Evolutionary conservation across 2,797 vertebrate species (phyloP).

Genomic region (Microctenopoma stevenorrisi): DNA sequence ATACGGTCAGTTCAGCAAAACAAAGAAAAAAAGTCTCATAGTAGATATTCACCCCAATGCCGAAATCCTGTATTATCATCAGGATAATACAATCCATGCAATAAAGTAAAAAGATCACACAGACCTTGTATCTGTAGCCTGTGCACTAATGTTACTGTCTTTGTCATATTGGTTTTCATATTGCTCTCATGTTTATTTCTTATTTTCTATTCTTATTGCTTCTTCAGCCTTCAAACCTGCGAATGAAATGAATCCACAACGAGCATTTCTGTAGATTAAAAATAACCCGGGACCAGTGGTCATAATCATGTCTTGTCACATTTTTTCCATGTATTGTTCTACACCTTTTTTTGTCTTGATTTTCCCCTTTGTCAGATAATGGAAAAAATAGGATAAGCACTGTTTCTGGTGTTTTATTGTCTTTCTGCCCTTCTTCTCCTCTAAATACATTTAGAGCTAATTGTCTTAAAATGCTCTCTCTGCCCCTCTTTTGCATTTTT

Average conservation of each 20-base stretch:
- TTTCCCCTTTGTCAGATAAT: conserved; percentile 36
- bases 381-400: conserved; percentile 20
- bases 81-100: neutral
- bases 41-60: neutral
- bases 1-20: conserved; percentile 87
- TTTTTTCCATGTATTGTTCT: conserved; percentile 46
- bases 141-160: too few relatives aligned
- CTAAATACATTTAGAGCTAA: conserved; percentile 16
- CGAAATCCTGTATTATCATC: neutral
- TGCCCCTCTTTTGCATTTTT: conserved; percentile 44
- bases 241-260: neutral
- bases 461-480: neutral
- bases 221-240: neutral
- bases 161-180: neutral
- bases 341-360: conserved; percentile 10
- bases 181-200: neutral
- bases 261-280: conserved; percentile 1
- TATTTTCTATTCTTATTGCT: too few relatives aligned
- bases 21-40: neutral
- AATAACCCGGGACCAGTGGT: neutral
- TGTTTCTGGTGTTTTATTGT: conserved; percentile 22
- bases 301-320: neutral
- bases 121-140: too few relatives aligned
- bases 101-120: too few relatives aligned
- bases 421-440: conserved; percentile 15